Base-by-base conservation (phyloP, 2,797 vertebrate genomes). In the Sarcophilus harrisii region DNA sequence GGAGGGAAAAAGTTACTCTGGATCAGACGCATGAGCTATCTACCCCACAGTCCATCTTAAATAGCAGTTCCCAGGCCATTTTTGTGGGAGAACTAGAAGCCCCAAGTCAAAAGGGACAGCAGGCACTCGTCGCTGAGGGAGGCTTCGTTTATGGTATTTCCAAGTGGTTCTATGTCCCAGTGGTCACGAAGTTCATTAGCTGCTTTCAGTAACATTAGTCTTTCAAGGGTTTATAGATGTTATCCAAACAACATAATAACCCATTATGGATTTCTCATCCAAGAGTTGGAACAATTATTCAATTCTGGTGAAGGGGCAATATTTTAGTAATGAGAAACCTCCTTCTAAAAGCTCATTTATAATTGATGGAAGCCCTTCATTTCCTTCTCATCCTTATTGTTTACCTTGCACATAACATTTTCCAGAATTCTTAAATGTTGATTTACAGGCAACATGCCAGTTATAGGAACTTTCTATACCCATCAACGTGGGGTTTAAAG, bases 381-480 rank as follows among this genome's bases (percentile, higher is more conserved):
- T 73, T 81, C 28, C 92, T 95, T 60, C 57, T 3, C n/a, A 45
- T 92, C 45, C 49, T 52, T 32, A 54, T 3, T 13, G 45, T 57
- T 94, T 38, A 55, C 2, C 49, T 32, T 94, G 54, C 49, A 54
- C 55, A 91, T 0, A 27, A 57, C 60, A 92, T 90, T 96, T 94
- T 60, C 89, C 57, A 59, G 73, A 90, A 87, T 21, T 24, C 27
- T 29, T 52, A 91, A 90, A 95, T 92, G 58, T 9, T 18, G 49
- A 93, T 73, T 92, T 92, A 90, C 30, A 94, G 62, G 94, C 92
- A 95, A 90, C n/a, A 92, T 54, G 1, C 59, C 92, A 90, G 45
- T 27, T 49, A 62, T 8, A 28, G 91, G 87, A 28, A 66, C 55
- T 21, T 28, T 62, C 87, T 58, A 49, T 89, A 81, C 12, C 73